A percentile compares a stretch with the other conserved stretches of the same genome.
phyloP scores from a whole-genome alignment of 2,888 invertebrate genomes.

The Junonia oenone region DNA sequence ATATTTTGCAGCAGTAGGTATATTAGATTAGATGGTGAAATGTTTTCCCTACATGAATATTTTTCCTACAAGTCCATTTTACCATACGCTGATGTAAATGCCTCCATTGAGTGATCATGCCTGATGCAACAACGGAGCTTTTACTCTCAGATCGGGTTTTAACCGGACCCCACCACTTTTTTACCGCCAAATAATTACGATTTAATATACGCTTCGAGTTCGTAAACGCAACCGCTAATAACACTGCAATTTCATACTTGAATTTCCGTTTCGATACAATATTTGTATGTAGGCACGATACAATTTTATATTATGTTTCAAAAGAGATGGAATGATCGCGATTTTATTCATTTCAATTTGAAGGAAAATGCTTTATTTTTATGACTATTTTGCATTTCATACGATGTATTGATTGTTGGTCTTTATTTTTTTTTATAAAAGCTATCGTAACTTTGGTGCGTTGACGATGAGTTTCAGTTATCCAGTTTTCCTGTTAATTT shows the following conservation, averaged over 20 bases:
- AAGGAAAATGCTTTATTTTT: background rate
- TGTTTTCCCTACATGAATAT: background rate
- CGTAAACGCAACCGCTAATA: conserved; percentile 16
- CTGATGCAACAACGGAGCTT: conserved; percentile 53
- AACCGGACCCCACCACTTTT: conserved; percentile 23
- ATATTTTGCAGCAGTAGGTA: too few species aligned
- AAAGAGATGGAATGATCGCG: background rate
- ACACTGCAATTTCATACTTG: conserved; percentile 18
- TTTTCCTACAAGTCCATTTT: background rate
- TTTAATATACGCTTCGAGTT: conserved; percentile 18
- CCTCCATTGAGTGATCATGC: conserved; percentile 36
- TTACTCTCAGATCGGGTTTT: conserved; percentile 39
- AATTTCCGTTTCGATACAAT: conserved; percentile 9
- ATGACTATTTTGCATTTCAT: background rate
- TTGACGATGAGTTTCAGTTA: too few species aligned
- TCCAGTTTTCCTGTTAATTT: too few species aligned
- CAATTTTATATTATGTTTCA: conserved; percentile 1
- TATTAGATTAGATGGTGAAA: too few species aligned
- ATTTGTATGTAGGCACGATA: too few species aligned
- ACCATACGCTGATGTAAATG: conserved; percentile 39
- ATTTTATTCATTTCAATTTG: background rate
- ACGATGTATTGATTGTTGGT: background rate
- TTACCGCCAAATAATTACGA: conserved; percentile 31
- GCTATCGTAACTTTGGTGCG: too few species aligned
- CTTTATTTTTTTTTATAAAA: too few species aligned